A percentile compares a stretch with the other conserved stretches of the same genome.
Evolutionary conservation across 2,888 invertebrate genomes (phyloP).

Genomic region (Platycheirus albimanus): DNA sequence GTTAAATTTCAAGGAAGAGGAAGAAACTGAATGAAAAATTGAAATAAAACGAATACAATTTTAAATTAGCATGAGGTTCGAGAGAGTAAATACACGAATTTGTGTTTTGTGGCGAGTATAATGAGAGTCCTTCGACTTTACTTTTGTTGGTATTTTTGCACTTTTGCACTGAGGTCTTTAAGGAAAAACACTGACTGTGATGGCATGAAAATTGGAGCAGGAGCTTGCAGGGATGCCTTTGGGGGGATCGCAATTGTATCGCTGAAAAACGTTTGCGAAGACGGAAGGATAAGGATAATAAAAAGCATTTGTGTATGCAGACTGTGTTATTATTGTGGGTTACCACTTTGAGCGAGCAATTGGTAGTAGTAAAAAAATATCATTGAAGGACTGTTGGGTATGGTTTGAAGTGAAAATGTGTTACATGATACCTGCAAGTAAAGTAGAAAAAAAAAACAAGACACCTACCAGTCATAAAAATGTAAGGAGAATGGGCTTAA

Average conservation of each 20-base stretch:
- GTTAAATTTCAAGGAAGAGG: not conserved
- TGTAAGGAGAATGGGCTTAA: no score
- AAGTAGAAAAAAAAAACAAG: no score
- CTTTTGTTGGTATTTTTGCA: no score
- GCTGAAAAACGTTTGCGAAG: conserved; percentile 30
- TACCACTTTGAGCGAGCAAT: conserved; percentile 34
- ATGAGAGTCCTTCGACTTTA: conserved; percentile 50
- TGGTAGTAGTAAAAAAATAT: no score
- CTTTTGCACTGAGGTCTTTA: conserved; percentile 27
- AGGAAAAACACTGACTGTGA: no score
- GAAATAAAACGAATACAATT: conserved; percentile 27
- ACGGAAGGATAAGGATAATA: conserved; percentile 58
- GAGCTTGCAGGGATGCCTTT: conserved; percentile 54
- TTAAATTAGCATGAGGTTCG: conserved; percentile 53
- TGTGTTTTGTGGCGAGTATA: conserved; percentile 21
- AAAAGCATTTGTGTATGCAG: conserved; percentile 45
- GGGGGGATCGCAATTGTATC: conserved; percentile 23
- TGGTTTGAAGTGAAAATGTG: no score
- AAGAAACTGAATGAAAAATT: not conserved
- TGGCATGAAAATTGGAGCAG: conserved; percentile 41
- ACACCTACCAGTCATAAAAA: no score
- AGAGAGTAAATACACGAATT: conserved; percentile 50
- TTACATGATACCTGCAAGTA: no score
- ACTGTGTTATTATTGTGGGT: conserved; percentile 57
- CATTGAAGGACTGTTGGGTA: no score